Conservation (phyloP, 1,140 invertebrate genomes). For the Propsilocerus akamusi region DNA sequence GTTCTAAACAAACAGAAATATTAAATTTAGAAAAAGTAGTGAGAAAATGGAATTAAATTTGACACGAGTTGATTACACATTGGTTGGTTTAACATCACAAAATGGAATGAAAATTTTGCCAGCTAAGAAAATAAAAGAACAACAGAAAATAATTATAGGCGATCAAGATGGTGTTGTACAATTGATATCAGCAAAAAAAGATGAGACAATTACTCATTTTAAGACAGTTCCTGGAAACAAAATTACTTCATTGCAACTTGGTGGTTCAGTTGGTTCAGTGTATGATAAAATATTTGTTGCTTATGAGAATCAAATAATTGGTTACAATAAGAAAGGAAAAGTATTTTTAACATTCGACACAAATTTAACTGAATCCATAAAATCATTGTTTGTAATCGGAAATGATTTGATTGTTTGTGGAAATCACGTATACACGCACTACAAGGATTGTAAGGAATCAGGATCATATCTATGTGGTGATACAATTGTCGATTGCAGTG, state of each 20-base stretch:
- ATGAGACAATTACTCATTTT: conserved; percentile 53
- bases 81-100: conserved; percentile 39
- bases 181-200: conserved; percentile 60
- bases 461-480: conserved; percentile 65
- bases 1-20: conserved; percentile 5
- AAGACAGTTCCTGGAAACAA: conserved; percentile 57
- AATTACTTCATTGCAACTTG: conserved; percentile 53
- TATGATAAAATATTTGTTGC: conserved; percentile 77
- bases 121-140: conserved; percentile 25
- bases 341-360: conserved; percentile 81
- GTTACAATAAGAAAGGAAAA: conserved; percentile 80
- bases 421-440: conserved; percentile 67
- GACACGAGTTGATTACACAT: conserved; percentile 39
- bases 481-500: conserved; percentile 58
- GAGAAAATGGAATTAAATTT: conserved; percentile 35
- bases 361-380: conserved; percentile 70
- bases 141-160: conserved; percentile 49
- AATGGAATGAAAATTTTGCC: conserved; percentile 41
- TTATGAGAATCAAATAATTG: conserved; percentile 60
- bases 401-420: conserved; percentile 64
- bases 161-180: conserved; percentile 70
- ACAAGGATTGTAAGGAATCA: conserved; percentile 61
- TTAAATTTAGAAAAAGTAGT: conserved; percentile 5
- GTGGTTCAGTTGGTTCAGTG: conserved; percentile 40
- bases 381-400: conserved; percentile 61